Evolutionary conservation across 2,888 invertebrate species (phyloP), one percentile per base, ranked within the genome.

Genomic region (Caenorhabditis sp.): DNA sequence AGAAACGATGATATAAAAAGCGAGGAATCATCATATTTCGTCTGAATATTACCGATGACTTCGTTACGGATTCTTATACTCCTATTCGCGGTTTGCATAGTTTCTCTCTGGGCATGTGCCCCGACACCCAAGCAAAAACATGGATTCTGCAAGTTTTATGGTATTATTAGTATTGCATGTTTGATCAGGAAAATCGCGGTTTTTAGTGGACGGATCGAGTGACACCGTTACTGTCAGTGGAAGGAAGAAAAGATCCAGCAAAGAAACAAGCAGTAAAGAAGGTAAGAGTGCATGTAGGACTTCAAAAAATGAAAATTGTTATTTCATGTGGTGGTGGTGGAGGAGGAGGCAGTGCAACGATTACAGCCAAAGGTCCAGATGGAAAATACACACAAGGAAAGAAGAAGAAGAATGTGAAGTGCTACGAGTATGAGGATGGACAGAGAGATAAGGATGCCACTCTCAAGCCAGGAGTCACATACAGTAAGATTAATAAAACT

Each of bases 371-470:
- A 54, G 26, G 58, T n/a, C n/a, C 31, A 1, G 49, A 68, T 10
- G 35, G 61, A 5, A 56, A 56, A 26, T 76, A 24, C 68, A 76
- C 35, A 14, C 22, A 59, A 26, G 38, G 41, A 4, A 79, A 79
- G 47, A 79, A 79, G 64, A 70, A 72, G 79, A 70, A 72, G 79
- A 58, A 79, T 38, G 22, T 19, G 1, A 79, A 79, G 64, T 79
- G 79, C 24, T 70, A 70, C 56, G 56, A 72, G 28, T 79, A 79
- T 35, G 79, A 79, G 22, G 79, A 79, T 38, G 79, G 79, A 38
- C 41, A 61, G n/a, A 70, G 61, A 44, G 79, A 79, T 35, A 63
- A 63, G 6, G 79, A 70, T 63, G 79, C 72, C 14, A 49, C 16
- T 2, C 64, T 66, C 0, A 61, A 70, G 14, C 24, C 47, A 19